Conservation (phyloP, 2,888 invertebrate genomes). For the Ophion costatus region DNA sequence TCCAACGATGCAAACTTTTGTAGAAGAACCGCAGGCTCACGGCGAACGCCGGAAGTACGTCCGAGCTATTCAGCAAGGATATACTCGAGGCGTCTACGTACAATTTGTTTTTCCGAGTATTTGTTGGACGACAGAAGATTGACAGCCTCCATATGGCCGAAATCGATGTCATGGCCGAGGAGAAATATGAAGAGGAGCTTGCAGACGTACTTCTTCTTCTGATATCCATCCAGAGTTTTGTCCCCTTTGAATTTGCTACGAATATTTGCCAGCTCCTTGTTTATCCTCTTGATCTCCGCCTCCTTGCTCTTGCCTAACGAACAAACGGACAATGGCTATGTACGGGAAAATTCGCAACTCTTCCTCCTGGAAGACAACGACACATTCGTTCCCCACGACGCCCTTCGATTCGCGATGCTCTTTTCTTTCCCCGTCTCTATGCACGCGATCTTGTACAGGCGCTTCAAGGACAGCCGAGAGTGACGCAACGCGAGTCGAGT, state of each 20-base stretch:
- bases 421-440: not conserved
- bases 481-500: conserved; percentile 61
- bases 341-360: not conserved
- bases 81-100: conserved; percentile 83
- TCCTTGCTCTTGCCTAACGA: conserved; percentile 98
- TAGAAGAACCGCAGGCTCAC: too few relatives aligned
- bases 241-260: conserved; percentile 99
- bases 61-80: too few relatives aligned
- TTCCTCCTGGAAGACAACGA: not conserved
- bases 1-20: too few relatives aligned
- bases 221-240: conserved; percentile 99
- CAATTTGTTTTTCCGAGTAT: conserved; percentile 99
- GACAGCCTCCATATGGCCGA: conserved; percentile 99
- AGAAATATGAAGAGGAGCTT: conserved; percentile 99
- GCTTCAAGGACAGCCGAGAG: conserved; percentile 45
- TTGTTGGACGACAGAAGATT: conserved; percentile 99
- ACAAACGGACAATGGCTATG: conserved; percentile 7
- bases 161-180: conserved; percentile 99
- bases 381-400: not conserved
- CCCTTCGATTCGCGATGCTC: not conserved
- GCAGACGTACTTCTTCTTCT: conserved; percentile 99
- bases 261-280: conserved; percentile 99
- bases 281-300: conserved; percentile 99
- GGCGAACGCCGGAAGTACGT: too few relatives aligned
- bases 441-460: not conserved